A percentile compares a stretch with the other conserved stretches of the same genome.
Conservation (phyloP, 2,113 vertebrate genomes). For the Tachycineta bicolor region DNA sequence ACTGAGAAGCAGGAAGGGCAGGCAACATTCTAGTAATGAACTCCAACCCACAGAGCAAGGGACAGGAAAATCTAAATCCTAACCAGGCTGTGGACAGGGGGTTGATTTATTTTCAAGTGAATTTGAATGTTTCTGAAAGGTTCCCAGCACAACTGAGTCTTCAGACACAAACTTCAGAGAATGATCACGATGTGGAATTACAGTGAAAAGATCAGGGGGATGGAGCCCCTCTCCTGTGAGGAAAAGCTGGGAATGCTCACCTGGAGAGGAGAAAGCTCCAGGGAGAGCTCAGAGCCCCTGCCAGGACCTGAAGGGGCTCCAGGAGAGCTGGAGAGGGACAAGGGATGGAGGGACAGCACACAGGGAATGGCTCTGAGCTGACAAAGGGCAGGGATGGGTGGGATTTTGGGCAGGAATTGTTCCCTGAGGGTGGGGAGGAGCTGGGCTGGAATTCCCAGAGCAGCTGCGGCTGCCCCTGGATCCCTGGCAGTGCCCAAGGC, state of each 20-base stretch:
- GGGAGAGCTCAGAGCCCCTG: neutral
- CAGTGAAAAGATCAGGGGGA: fast-evolving
- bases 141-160: neutral
- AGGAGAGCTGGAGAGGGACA: neutral
- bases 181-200: neutral
- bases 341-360: neutral
- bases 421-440: fast-evolving
- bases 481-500: neutral
- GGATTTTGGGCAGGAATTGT: neutral
- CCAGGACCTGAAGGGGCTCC: fast-evolving
- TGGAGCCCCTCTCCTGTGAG: neutral
- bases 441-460: neutral
- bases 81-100: neutral
- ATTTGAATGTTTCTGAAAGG: neutral
- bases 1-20: neutral
- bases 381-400: neutral
- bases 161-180: neutral
- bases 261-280: neutral
- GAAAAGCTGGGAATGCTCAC: fast-evolving
- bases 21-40: neutral
- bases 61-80: neutral
- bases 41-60: neutral
- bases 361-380: neutral
- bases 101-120: neutral
- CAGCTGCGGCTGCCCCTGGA: neutral